phyloP scores from a whole-genome alignment of 2,888 invertebrate genomes.

The Diadromus collaris region DNA sequence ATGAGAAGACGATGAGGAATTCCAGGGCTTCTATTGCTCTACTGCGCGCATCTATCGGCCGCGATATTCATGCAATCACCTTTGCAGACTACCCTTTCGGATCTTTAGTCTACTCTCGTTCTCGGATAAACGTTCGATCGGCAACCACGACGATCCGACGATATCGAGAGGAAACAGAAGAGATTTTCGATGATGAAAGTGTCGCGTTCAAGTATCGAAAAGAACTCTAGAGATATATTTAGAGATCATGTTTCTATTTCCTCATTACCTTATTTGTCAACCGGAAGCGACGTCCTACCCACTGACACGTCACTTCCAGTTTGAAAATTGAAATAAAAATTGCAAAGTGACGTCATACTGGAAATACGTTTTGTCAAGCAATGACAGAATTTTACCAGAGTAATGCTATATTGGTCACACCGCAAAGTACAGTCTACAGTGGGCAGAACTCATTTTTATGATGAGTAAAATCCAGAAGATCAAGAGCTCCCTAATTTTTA shows the following conservation, averaged over 20 bases:
- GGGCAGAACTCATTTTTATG: too few relatives aligned
- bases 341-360: too few relatives aligned
- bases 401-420: too few relatives aligned
- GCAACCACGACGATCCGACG: not conserved
- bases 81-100: not conserved
- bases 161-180: constrained; percentile 4
- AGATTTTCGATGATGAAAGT: not conserved
- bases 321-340: too few relatives aligned
- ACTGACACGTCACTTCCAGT: too few relatives aligned
- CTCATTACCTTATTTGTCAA: too few relatives aligned
- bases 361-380: too few relatives aligned
- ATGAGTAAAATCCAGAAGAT: too few relatives aligned
- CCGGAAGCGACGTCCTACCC: too few relatives aligned
- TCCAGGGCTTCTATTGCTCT: constrained; percentile 7
- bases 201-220: not conserved
- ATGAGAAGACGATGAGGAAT: constrained; percentile 32
- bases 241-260: not conserved
- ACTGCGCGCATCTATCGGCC: not conserved
- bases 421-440: too few relatives aligned
- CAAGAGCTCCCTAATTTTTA: too few relatives aligned
- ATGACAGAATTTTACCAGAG: too few relatives aligned
- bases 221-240: not conserved
- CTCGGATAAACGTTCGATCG: not conserved
- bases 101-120: not conserved
- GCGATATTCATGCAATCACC: constrained; percentile 16